phyloP scores from a whole-genome alignment of 2,797 vertebrate species.

The Sphaeramia orbicularis region DNA sequence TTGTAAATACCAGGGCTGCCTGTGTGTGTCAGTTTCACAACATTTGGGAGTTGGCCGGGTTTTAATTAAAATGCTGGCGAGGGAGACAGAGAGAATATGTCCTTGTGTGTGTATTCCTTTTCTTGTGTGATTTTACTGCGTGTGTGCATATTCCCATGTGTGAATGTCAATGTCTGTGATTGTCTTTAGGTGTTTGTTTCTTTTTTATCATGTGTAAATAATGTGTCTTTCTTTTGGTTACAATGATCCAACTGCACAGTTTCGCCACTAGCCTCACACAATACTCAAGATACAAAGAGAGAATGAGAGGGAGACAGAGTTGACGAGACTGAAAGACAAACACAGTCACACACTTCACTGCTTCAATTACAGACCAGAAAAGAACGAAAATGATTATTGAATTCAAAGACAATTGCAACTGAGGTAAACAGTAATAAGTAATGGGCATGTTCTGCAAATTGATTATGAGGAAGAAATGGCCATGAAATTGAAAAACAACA shows the following conservation, averaged over 20 bases:
- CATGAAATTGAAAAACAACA: constrained; percentile 78
- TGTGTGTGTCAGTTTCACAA: constrained; percentile 51
- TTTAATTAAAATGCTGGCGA: constrained; percentile 72
- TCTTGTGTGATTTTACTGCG: background rate
- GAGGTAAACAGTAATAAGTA: constrained; percentile 69
- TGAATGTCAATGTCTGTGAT: background rate
- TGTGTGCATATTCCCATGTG: constrained; percentile 12
- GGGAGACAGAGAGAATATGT: constrained; percentile 36
- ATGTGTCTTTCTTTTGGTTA: constrained; percentile 28
- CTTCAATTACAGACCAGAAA: constrained; percentile 68
- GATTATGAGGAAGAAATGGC: constrained; percentile 68
- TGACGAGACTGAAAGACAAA: constrained; percentile 52
- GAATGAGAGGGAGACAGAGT: constrained; percentile 20
- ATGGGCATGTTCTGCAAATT: constrained; percentile 72
- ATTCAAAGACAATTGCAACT: constrained; percentile 64
- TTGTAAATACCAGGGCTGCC: constrained; percentile 52
- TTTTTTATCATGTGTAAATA: constrained; percentile 57
- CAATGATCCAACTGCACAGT: constrained; percentile 33
- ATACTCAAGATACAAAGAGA: constrained; percentile 18
- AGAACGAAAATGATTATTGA: constrained; percentile 73
- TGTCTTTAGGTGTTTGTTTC: background rate
- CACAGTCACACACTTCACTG: constrained; percentile 64
- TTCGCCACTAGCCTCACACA: constrained; percentile 14
- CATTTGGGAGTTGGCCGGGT: constrained; percentile 57
- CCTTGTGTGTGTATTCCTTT: constrained; percentile 42